A percentile compares a stretch with the other conserved stretches of the same genome.
These are phyloP conservation scores for Phrynocephalus guinanensis DNA, from an alignment of 2,797 vertebrate species.

Conservation along the genomic window DNA sequence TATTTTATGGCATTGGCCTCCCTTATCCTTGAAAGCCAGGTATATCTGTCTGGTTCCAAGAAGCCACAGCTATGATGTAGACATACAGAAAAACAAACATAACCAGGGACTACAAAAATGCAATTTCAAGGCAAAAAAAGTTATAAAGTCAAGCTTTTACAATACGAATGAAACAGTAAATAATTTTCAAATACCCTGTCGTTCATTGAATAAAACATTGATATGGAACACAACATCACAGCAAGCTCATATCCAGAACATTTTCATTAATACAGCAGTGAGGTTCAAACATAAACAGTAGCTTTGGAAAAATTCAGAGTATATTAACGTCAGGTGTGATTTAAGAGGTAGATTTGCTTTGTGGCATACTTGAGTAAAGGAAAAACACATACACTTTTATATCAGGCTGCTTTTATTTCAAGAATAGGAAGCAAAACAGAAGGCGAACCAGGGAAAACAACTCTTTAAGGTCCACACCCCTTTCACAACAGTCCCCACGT, in stretches of 20 bases:
- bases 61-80: background rate
- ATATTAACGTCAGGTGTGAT: conserved; percentile 25
- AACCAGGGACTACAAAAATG: background rate
- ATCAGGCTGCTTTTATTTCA: background rate
- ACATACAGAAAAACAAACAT: background rate
- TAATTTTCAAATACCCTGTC: conserved; percentile 14
- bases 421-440: background rate
- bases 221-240: conserved; percentile 17
- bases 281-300: conserved; percentile 22
- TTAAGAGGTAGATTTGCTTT: conserved; percentile 17
- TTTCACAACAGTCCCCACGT: background rate
- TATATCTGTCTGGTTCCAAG: conserved; percentile 1
- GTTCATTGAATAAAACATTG: conserved; percentile 20
- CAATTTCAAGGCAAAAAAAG: background rate
- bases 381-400: background rate
- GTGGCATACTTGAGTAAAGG: background rate
- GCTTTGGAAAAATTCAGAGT: conserved; percentile 16
- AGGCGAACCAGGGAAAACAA: background rate
- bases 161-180: conserved; percentile 7
- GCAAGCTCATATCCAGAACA: background rate
- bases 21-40: background rate
- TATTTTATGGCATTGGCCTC: conserved; percentile 7
- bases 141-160: conserved; percentile 20
- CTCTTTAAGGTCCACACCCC: background rate
- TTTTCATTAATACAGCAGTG: conserved; percentile 27